Conservation (phyloP, 1,140 invertebrate species). For the Glossosoma conforme region DNA sequence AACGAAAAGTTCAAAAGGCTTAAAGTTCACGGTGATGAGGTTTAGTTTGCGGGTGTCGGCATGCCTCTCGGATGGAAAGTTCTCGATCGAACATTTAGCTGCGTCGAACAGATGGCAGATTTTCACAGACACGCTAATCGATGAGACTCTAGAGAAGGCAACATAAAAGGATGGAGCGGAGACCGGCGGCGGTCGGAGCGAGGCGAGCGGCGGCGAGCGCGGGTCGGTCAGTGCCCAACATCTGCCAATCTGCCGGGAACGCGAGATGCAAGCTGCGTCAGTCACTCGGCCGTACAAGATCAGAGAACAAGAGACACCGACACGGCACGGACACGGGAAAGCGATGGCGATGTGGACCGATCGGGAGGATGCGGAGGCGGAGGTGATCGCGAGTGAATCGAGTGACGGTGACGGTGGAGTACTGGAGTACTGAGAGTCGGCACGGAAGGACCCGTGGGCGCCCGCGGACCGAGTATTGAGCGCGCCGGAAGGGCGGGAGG, state of each 20-base stretch:
- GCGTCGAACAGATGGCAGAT: conserved; percentile 27
- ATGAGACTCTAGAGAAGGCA: conserved; percentile 18
- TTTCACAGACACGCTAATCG: conserved; percentile 26
- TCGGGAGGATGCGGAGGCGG: background rate
- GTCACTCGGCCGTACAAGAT: too few relatives aligned
- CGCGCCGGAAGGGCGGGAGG: conserved; percentile 11
- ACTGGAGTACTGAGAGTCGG: background rate
- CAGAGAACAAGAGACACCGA: too few relatives aligned
- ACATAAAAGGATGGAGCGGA: conserved; percentile 12
- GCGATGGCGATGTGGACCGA: too few relatives aligned
- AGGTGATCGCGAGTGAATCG: background rate
- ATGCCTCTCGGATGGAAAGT: background rate
- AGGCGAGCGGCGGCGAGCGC: background rate
- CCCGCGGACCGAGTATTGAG: conserved; percentile 10
- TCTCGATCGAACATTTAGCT: conserved; percentile 20
- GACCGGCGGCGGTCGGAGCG: background rate
- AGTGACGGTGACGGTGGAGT: background rate
- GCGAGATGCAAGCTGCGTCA: too few relatives aligned
- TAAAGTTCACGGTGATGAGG: conserved; percentile 6
- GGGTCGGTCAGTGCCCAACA: background rate
- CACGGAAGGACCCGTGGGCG: conserved; percentile 33
- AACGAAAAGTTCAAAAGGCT: background rate
- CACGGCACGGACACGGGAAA: background rate
- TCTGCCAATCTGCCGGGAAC: too few relatives aligned
- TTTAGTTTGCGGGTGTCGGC: conserved; percentile 8